These are phyloP conservation scores for Neoitamus cyanurus DNA, from an alignment of 2,888 invertebrate species.

Conservation along the genomic window DNA sequence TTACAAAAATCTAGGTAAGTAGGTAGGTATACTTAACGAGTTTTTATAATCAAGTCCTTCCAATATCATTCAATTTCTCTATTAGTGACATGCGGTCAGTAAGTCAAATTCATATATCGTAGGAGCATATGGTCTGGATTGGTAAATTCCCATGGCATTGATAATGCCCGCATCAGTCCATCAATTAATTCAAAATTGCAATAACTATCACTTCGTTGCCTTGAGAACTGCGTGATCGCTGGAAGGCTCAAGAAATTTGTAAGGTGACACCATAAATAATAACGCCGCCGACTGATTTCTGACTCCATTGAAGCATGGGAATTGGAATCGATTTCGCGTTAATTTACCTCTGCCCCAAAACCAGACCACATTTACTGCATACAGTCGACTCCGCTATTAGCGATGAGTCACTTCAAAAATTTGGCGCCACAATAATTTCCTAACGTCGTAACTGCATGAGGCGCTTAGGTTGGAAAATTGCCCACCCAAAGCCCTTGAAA, in stretches of 20 bases:
- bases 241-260: background rate
- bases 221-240: background rate
- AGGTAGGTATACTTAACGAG: too few relatives aligned
- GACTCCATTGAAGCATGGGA: background rate
- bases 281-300: background rate
- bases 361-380: background rate
- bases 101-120: too few relatives aligned
- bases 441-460: background rate
- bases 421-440: slow-evolving; percentile 12
- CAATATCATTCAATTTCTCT: too few relatives aligned
- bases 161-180: too few relatives aligned
- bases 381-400: background rate
- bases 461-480: background rate
- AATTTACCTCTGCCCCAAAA: background rate
- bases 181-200: background rate
- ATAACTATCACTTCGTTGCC: background rate
- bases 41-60: too few relatives aligned
- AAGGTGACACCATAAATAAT: background rate
- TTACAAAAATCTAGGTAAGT: too few relatives aligned
- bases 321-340: background rate
- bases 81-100: too few relatives aligned
- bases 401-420: background rate
- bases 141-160: too few relatives aligned
- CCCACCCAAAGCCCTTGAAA: background rate
- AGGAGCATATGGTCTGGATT: too few relatives aligned